Conservation (phyloP, 2,113 vertebrate species). For the Apodemus sylvaticus region DNA sequence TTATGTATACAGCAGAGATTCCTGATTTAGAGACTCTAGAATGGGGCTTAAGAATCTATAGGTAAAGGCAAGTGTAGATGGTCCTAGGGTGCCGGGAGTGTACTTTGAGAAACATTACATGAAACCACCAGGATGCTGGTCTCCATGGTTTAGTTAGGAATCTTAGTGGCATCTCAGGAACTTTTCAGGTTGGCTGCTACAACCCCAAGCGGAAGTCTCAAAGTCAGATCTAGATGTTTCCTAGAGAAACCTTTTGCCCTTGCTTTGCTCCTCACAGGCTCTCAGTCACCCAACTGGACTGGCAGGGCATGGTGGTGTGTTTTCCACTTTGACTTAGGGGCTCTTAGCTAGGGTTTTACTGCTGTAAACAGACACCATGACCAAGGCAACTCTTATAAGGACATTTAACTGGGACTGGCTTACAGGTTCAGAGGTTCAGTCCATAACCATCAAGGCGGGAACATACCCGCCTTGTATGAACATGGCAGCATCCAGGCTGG, state of each 20-base stretch:
- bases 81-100: neutral
- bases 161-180: conserved; percentile 11
- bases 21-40: neutral
- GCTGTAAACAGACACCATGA: too few relatives aligned
- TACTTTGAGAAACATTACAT: conserved; percentile 20
- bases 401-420: too few relatives aligned
- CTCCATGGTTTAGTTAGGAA: conserved; percentile 1
- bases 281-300: neutral
- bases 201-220: neutral
- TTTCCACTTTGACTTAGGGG: neutral
- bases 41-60: neutral
- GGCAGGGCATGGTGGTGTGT: neutral
- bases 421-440: too few relatives aligned
- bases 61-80: neutral
- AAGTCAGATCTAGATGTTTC: neutral
- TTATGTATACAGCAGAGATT: neutral
- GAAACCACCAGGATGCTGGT: neutral
- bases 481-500: too few relatives aligned
- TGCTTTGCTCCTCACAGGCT: conserved; percentile 5
- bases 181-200: neutral
- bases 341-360: too few relatives aligned
- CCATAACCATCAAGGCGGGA: too few relatives aligned
- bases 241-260: neutral
- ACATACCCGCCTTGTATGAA: too few relatives aligned
- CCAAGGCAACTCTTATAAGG: too few relatives aligned